Evolutionary conservation across 2,888 invertebrate species (phyloP).

Genomic region (Lasius platythorax): DNA sequence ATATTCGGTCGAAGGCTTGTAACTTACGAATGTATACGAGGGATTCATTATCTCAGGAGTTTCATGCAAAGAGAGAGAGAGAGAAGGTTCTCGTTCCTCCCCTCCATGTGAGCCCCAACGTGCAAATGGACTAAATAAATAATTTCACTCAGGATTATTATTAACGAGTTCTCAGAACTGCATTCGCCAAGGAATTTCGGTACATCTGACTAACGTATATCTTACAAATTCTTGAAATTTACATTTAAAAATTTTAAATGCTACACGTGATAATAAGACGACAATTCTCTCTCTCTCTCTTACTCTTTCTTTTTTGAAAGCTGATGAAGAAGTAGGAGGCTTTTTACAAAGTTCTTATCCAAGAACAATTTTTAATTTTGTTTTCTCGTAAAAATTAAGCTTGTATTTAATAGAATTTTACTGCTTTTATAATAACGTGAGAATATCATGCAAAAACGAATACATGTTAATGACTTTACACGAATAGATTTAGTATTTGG

Average conservation of each 20-base stretch:
- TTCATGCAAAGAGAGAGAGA: constrained; percentile 52
- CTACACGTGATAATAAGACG: not conserved
- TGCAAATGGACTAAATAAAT: constrained; percentile 72
- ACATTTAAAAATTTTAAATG: not conserved
- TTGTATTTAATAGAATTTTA: not conserved
- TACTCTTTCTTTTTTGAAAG: not conserved
- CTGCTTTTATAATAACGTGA: not conserved
- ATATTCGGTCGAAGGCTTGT: constrained; percentile 66
- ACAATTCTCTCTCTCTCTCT: not conserved
- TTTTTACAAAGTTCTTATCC: not conserved
- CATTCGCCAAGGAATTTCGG: not conserved
- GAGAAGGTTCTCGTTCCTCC: not conserved
- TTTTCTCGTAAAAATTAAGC: not conserved
- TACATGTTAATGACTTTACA: not conserved
- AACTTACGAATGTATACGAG: constrained; percentile 62
- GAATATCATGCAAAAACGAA: not conserved
- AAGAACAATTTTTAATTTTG: not conserved
- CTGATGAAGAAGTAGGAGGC: not conserved
- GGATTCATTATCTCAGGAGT: constrained; percentile 68
- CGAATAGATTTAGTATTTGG: not conserved
- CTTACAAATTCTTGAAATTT: not conserved
- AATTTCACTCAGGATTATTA: constrained; percentile 68
- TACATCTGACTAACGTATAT: not conserved
- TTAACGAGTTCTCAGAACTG: constrained; percentile 67
- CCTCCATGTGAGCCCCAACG: constrained; percentile 10